A percentile compares a stretch with the other conserved stretches of the same genome.
Conservation (phyloP, 2,113 vertebrate genomes). For the Dasypus novemcinctus region DNA sequence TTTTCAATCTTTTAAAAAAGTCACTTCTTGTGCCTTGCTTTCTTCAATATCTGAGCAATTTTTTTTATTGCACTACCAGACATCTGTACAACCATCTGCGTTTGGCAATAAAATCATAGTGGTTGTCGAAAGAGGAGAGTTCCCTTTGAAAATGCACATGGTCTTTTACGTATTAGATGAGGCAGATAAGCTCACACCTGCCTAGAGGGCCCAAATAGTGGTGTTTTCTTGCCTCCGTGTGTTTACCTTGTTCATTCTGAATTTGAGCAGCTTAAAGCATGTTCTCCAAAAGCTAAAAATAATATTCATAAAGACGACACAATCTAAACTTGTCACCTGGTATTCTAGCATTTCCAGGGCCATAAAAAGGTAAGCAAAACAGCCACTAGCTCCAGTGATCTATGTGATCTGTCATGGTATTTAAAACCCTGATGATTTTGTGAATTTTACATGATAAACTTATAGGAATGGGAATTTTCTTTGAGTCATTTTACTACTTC, state of each 20-base stretch:
- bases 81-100: slow-evolving; percentile 15
- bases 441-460: not conserved
- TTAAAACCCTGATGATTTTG: not conserved
- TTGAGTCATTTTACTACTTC: not conserved
- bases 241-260: slow-evolving; percentile 17
- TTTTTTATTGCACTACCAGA: slow-evolving; percentile 12
- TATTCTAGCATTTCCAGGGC: not conserved
- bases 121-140: slow-evolving; percentile 26
- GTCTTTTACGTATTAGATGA: slow-evolving; percentile 24
- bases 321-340: not conserved
- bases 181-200: slow-evolving; percentile 45
- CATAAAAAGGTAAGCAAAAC: not conserved
- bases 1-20: not conserved
- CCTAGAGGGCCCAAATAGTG: not conserved
- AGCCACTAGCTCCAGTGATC: not conserved
- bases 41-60: slow-evolving; percentile 15
- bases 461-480: slow-evolving; percentile 9
- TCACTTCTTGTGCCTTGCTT: not conserved
- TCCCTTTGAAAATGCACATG: slow-evolving; percentile 53
- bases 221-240: not conserved
- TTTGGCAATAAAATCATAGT: not conserved
- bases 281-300: not conserved
- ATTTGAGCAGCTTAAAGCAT: not conserved
- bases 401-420: not conserved
- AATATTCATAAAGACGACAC: not conserved